Evolutionary conservation across 1,140 invertebrate genomes (phyloP).

Genomic region (Antheraea mylitta): DNA sequence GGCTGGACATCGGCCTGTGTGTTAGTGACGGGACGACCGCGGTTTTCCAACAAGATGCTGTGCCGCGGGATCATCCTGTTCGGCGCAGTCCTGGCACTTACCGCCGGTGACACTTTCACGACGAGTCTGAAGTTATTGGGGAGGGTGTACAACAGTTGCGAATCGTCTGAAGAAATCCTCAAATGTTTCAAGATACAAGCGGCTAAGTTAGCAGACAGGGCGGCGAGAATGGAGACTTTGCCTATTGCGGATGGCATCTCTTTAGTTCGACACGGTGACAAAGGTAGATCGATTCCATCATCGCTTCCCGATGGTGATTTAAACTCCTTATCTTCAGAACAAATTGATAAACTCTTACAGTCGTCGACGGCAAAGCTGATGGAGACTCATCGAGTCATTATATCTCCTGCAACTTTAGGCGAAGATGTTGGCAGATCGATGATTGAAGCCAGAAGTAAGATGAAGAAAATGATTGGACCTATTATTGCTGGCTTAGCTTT

Average conservation of each 20-base stretch:
- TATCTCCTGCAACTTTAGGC: conserved; percentile 71
- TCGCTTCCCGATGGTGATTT: conserved; percentile 68
- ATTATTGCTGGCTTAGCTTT: conserved; percentile 89
- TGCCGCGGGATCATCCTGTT: conserved; percentile 60
- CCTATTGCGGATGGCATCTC: conserved; percentile 82
- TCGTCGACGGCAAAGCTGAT: conserved; percentile 79
- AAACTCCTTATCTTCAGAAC: conserved; percentile 75
- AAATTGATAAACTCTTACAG: conserved; percentile 80
- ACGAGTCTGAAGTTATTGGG: conserved; percentile 70
- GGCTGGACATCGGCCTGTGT: conserved; percentile 55
- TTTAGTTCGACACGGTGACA: conserved; percentile 64
- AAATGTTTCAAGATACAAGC: conserved; percentile 85
- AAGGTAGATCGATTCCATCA: conserved; percentile 60
- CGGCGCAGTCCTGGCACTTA: conserved; percentile 50
- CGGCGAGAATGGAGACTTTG: conserved; percentile 81
- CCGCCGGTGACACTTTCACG: conserved; percentile 54
- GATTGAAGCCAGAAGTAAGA: conserved; percentile 83
- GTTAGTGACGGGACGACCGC: conserved; percentile 42
- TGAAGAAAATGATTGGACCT: conserved; percentile 91
- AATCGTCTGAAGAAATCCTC: conserved; percentile 80
- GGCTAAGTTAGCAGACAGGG: conserved; percentile 81
- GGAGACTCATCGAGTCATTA: conserved; percentile 81
- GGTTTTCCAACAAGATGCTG: conserved; percentile 53
- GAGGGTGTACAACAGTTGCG: conserved; percentile 82
- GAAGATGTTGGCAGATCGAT: conserved; percentile 78